Evolutionary conservation across 2,888 invertebrate species (phyloP).

Genomic region (Gerris lacustris): DNA sequence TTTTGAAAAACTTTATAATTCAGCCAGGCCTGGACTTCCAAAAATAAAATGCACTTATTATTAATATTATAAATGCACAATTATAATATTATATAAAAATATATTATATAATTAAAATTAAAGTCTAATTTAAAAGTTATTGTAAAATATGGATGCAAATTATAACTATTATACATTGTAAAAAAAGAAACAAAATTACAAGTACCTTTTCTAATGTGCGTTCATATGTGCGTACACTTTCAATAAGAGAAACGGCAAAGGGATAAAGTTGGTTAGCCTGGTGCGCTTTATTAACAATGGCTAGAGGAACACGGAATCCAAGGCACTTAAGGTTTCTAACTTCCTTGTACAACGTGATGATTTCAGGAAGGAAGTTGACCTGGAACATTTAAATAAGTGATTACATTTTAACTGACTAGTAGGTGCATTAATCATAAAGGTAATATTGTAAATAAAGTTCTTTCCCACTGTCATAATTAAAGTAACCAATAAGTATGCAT

Average conservation of each 20-base stretch:
- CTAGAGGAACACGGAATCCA: constrained; percentile 78
- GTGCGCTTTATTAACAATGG: constrained; percentile 98
- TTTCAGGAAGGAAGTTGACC: constrained; percentile 93
- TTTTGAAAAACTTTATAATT: neutral
- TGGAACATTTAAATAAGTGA: constrained; percentile 19
- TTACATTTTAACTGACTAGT: neutral
- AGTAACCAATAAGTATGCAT: neutral
- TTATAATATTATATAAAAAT: too few relatives aligned
- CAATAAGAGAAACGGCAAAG: constrained; percentile 94
- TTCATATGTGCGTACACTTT: constrained; percentile 93
- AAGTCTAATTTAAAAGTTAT: too few relatives aligned
- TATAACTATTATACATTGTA: too few relatives aligned
- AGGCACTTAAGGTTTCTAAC: constrained; percentile 51
- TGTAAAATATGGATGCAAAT: too few relatives aligned
- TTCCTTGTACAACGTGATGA: constrained; percentile 96
- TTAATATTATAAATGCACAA: too few relatives aligned
- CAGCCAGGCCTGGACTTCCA: too few relatives aligned
- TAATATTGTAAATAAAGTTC: neutral
- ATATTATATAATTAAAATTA: too few relatives aligned
- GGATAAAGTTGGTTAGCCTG: constrained; percentile 97
- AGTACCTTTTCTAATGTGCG: constrained; percentile 90
- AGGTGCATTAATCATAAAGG: neutral
- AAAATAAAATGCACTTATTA: too few relatives aligned
- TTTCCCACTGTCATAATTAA: neutral
- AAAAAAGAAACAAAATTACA: neutral